Evolutionary conservation across 1,140 invertebrate species (phyloP).

Genomic region (Homarus americanus): DNA sequence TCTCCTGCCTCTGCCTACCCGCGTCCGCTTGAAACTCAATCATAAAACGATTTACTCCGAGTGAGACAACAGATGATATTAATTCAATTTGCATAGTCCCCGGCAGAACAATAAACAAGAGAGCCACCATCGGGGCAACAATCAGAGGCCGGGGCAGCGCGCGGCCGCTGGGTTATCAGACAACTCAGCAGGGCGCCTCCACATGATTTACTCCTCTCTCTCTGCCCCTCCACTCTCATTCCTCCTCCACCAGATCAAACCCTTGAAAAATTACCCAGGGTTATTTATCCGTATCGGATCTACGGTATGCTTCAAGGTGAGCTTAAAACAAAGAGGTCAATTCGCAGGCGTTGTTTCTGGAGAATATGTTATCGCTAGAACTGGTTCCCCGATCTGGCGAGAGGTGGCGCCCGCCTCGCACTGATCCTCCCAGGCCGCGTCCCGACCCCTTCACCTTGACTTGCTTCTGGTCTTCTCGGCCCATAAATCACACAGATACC

Average conservation of each 20-base stretch:
- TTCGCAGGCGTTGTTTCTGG: constrained; percentile 20
- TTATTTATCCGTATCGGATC: constrained; percentile 33
- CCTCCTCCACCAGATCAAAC: constrained; percentile 17
- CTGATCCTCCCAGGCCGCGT: neutral
- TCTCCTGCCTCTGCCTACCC: neutral
- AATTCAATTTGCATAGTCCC: constrained; percentile 57
- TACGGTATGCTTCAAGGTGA: constrained; percentile 18
- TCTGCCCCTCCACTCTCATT: neutral
- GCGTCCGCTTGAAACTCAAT: constrained; percentile 12
- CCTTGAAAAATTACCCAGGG: constrained; percentile 45
- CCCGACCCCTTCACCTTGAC: neutral
- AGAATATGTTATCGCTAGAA: constrained; percentile 46
- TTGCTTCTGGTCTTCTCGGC: neutral
- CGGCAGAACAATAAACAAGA: constrained; percentile 37
- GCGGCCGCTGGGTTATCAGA: constrained; percentile 30
- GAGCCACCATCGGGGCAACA: neutral
- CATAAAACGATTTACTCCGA: constrained; percentile 39
- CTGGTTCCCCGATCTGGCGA: constrained; percentile 18
- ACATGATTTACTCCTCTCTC: constrained; percentile 49
- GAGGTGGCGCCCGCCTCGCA: neutral
- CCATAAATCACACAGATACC: neutral
- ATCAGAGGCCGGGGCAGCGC: neutral
- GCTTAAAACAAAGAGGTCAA: constrained; percentile 62
- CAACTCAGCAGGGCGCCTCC: constrained; percentile 29
- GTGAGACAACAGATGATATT: constrained; percentile 46